phyloP scores from a whole-genome alignment of 2,888 invertebrate species.

The Meliscaeva auricollis region DNA sequence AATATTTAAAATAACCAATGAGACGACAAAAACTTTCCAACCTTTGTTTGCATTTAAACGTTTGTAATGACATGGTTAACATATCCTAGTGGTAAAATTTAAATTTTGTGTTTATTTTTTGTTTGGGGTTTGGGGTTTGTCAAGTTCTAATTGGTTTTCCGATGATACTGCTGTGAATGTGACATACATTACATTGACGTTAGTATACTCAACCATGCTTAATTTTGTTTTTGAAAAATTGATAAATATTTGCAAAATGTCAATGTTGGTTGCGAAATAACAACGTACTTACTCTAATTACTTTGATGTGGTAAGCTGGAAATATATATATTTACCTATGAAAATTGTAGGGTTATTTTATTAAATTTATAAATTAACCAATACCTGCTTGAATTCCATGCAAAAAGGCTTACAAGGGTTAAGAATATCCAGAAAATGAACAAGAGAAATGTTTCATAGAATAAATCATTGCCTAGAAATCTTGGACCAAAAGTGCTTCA shows the following conservation, averaged over 20 bases:
- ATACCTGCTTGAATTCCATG: too few relatives aligned
- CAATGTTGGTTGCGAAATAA: conserved; percentile 9
- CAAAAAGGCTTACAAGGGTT: too few relatives aligned
- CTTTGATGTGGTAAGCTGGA: background rate
- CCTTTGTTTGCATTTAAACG: conserved; percentile 20
- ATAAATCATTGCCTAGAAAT: too few relatives aligned
- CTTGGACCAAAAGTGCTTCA: too few relatives aligned
- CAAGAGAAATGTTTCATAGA: too few relatives aligned
- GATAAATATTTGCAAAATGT: conserved; percentile 13
- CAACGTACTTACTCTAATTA: background rate
- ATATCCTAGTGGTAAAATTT: conserved; percentile 3
- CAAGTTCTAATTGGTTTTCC: conserved; percentile 36
- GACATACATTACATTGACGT: background rate
- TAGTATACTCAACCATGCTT: too few relatives aligned
- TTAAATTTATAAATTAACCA: too few relatives aligned
- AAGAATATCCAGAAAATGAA: too few relatives aligned
- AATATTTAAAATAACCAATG: conserved; percentile 54
- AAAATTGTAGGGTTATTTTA: too few relatives aligned
- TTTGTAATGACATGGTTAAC: conserved; percentile 26
- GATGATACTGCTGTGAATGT: background rate
- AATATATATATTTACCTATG: too few relatives aligned
- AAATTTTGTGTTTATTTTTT: background rate
- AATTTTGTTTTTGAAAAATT: background rate
- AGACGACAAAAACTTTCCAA: conserved; percentile 46
- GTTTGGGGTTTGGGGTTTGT: background rate